Conservation (phyloP, 1,140 invertebrate species). For the Medauroidea extradentata region DNA sequence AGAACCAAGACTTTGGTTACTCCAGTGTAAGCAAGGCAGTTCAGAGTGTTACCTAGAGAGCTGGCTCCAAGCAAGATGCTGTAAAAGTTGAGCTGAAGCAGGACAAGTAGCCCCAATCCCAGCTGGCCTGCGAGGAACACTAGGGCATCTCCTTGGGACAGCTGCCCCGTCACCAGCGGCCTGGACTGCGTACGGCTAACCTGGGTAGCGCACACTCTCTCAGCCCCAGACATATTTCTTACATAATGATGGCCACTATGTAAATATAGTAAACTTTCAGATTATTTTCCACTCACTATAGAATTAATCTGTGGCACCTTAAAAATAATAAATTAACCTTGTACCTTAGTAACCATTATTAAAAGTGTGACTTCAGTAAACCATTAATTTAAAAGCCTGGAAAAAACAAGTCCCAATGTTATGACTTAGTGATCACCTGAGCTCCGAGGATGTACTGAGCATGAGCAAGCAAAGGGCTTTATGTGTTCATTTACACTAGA, state of each 20-base stretch:
- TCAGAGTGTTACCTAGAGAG: slow-evolving; percentile 76
- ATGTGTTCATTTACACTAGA: too few species aligned
- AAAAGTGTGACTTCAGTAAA: too few species aligned
- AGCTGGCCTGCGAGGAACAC: slow-evolving; percentile 79
- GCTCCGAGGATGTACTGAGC: too few species aligned
- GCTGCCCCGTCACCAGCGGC: slow-evolving; percentile 76
- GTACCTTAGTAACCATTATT: too few species aligned
- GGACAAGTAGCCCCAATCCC: slow-evolving; percentile 69
- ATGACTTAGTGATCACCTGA: too few species aligned
- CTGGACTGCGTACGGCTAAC: slow-evolving; percentile 79
- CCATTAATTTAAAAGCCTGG: too few species aligned
- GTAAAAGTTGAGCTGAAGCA: slow-evolving; percentile 90
- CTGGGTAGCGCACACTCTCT: slow-evolving; percentile 41
- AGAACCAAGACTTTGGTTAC: not conserved
- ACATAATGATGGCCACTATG: not conserved
- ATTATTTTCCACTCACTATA: too few species aligned
- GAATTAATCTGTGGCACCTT: too few species aligned
- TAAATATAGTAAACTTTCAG: not conserved
- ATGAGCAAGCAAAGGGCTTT: too few species aligned
- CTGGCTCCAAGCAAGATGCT: slow-evolving; percentile 79
- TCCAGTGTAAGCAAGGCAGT: too few species aligned
- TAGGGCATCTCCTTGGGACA: slow-evolving; percentile 69
- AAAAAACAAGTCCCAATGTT: too few species aligned
- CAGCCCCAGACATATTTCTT: not conserved
- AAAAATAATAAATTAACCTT: too few species aligned